Conservation (phyloP, 2,797 vertebrate species). For the Rhinichthys osculus region DNA sequence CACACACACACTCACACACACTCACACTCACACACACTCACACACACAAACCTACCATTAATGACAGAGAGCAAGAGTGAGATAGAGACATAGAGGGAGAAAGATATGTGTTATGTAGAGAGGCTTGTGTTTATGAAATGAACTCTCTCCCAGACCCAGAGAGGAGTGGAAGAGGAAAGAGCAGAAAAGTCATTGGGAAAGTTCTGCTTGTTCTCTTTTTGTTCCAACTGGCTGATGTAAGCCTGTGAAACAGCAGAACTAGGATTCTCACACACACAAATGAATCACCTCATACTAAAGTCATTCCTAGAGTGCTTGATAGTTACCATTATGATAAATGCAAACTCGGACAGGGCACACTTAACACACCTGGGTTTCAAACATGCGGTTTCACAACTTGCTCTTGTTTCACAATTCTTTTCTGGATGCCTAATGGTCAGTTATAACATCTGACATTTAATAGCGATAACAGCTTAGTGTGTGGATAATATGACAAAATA, state of each 20-base stretch:
- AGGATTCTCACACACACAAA: neutral
- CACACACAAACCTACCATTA: neutral
- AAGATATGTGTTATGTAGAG: neutral
- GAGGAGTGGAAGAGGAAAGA: neutral
- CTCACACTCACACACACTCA: neutral
- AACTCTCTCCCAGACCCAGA: neutral
- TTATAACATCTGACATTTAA: neutral
- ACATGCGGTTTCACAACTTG: neutral
- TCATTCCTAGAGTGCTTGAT: neutral
- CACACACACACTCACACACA: neutral
- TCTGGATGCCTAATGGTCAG: neutral
- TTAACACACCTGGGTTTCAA: neutral
- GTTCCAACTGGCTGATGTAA: constrained; percentile 51
- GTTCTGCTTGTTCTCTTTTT: constrained; percentile 32
- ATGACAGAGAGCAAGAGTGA: neutral
- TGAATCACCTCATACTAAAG: constrained; percentile 4
- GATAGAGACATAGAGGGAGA: neutral
- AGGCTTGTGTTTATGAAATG: neutral
- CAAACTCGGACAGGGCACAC: neutral
- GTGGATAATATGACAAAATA: neutral
- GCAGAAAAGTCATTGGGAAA: constrained; percentile 23
- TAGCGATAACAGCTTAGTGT: neutral
- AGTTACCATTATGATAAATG: neutral
- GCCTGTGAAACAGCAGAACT: constrained; percentile 33
- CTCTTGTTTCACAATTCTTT: neutral